Base-by-base conservation (phyloP, 2,888 invertebrate genomes). In the Drosophila seclusa region DNA sequence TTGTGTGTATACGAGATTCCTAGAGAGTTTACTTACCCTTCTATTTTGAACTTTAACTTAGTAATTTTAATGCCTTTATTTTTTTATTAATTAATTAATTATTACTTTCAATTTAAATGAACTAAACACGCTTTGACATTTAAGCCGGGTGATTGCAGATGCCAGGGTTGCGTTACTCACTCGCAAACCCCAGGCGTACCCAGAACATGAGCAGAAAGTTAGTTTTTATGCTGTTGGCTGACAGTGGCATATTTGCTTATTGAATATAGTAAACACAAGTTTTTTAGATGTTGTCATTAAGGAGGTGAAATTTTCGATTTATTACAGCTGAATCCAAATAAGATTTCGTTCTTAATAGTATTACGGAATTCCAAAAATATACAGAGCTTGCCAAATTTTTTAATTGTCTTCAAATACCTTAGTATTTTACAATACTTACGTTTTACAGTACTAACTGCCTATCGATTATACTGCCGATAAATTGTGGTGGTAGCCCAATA, bases 111-210 rank as follows among this genome's bases (percentile, higher is more conserved):
- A 18, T n/a, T 24, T n/a, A 10, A 16, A 31, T 34, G 29, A 36
- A 11, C 18, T 6, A 13, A 31, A 18, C n/a, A 45, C 62, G 59
- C 52, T 49, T 66, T 64, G 45, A 49, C 70, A 53, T 76, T 77
- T 57, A 76, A 69, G 77, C 80, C 77, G 80, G 77, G 59, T 32
- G 52, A 69, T 42, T 50, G 40, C 27, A 50, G 24, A 42, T 67
- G 18, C 48, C 53, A 76, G 76, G 78, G 76, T 5, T 78, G 42
- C 24, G 10, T 6, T 21, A 34, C 18, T 7, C 29, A 31, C 13
- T 29, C 8, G 40, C 8, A 34, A 52, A 57, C 1, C 38, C 45
- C 50, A 48, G 42, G 21, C 7, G 16, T 27, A 59, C 21, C 8
- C 16, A 7, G 10, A 2, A 13, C 16, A 32, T 42, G 8, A 29